Conservation (phyloP, 1,140 invertebrate genomes). For the Pseudomyrmex flavicornis region DNA sequence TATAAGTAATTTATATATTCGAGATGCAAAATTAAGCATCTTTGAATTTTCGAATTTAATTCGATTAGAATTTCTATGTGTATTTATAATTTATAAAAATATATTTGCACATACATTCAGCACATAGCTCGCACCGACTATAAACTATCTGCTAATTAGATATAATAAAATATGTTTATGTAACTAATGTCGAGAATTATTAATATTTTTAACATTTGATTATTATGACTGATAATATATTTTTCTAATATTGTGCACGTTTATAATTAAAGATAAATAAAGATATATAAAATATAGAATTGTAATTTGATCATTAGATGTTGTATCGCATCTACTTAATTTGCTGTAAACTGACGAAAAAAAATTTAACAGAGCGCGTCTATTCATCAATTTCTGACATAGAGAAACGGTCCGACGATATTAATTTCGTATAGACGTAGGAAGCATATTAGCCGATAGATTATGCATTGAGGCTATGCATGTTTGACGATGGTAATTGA, state of each 20-base stretch:
- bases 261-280: background rate
- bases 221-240: background rate
- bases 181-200: too few relatives aligned
- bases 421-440: conserved; percentile 31
- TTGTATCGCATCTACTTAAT: background rate
- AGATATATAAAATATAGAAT: background rate
- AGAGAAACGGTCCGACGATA: conserved; percentile 12
- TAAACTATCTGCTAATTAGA: too few relatives aligned
- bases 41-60: too few relatives aligned
- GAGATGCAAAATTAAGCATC: too few relatives aligned
- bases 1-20: too few relatives aligned
- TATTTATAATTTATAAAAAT: too few relatives aligned
- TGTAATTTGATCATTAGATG: background rate
- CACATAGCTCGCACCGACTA: too few relatives aligned
- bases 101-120: too few relatives aligned
- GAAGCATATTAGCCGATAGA: conserved; percentile 40
- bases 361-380: too few relatives aligned
- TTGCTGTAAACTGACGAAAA: too few relatives aligned
- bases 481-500: conserved; percentile 41
- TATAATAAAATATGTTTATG: too few relatives aligned
- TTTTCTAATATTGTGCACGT: background rate
- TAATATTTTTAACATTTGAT: background rate
- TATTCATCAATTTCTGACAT: conserved; percentile 12
- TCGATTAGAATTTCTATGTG: too few relatives aligned
- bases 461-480: conserved; percentile 49